Base-by-base conservation (phyloP, 1,140 invertebrate genomes). In the Harlomillsia oculata region DNA sequence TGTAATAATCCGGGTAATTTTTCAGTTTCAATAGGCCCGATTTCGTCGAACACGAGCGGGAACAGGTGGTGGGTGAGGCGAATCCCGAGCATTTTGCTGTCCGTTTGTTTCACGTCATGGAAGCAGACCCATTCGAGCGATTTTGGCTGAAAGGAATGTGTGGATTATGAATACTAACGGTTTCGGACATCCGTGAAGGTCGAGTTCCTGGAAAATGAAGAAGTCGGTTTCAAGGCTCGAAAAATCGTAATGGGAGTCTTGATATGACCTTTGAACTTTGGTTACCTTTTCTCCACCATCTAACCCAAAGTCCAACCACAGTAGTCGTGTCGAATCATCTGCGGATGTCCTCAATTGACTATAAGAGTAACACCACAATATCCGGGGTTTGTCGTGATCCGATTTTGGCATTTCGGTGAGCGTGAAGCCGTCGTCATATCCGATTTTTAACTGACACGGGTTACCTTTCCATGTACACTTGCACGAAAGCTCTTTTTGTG, bases 121-220 rank as follows among this genome's bases (percentile, higher is more conserved):
- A 64, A 80, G 79, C 60, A 90, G 70, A 40, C 87, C 87, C 34
- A 94, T 75, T 59, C 88, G 80, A 71, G 92, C 89, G 40, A 97
- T 91, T 76, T 97, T 97, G 48, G 95, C 90, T 14, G 93, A 96
- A 28, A 98, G 78, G 70, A 97, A 91, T 65, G 95, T 96, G 77
- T 99, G 95, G 23, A 99, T 79, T 37, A 96, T 94, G 75, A 99
- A 99, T 28, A 99, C 94, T 53, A 97, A 82, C 16, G 95, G 94
- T 74, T 98, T 98, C n/a, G 95, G 94, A 72, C 89, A 94, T 57
- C 88, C 89, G 70, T 93, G 89, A 71, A 97, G 79, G 72, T 98
- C 92, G 59, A 97, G 71, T 76, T 97, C 94, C 92, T 97, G 75
- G 26, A 58, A 66, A 60, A 64, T 60, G 63, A 59, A 60, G 49